A percentile compares a stretch with the other conserved stretches of the same genome.
Evolutionary conservation across 2,797 vertebrate species (phyloP).

Genomic region (Betta splendens): DNA sequence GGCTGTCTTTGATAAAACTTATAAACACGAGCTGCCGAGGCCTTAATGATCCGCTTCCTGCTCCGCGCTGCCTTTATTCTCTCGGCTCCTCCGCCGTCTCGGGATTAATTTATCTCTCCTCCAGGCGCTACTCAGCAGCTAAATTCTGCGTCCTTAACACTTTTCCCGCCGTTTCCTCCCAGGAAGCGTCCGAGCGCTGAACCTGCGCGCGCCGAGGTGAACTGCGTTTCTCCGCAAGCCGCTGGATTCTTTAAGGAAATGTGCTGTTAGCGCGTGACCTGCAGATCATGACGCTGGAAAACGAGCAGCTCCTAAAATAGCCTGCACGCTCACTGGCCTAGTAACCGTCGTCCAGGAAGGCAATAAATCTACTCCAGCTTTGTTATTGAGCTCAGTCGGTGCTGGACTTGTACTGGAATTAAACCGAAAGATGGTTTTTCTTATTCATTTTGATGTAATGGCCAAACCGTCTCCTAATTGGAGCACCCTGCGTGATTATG

Average conservation of each 20-base stretch:
- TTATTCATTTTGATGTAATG: no score
- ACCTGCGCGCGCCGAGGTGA: constrained; percentile 41
- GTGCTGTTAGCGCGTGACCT: constrained; percentile 8
- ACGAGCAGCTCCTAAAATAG: not conserved
- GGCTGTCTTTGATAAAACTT: constrained; percentile 66
- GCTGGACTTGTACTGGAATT: no score
- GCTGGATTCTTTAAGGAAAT: no score
- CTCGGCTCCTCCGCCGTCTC: constrained; percentile 54
- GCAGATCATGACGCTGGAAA: not conserved
- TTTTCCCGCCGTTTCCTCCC: constrained; percentile 50
- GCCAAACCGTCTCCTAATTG: no score
- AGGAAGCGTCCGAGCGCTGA: constrained; percentile 46
- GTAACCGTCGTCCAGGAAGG: no score
- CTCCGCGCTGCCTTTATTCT: constrained; percentile 59
- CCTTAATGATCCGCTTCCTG: constrained; percentile 67
- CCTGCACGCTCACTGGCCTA: not conserved
- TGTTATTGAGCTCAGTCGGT: no score
- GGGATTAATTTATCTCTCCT: constrained; percentile 74
- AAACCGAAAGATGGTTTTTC: no score
- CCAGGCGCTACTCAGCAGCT: constrained; percentile 56
- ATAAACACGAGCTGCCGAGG: constrained; percentile 49
- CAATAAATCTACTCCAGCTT: no score
- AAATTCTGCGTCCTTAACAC: constrained; percentile 73
- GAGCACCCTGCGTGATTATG: no score
- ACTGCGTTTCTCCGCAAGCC: constrained; percentile 49